Evolutionary conservation across 2,888 invertebrate genomes (phyloP), one percentile per base, ranked within the genome.

Genomic region (Mesorhabditis sp.): DNA sequence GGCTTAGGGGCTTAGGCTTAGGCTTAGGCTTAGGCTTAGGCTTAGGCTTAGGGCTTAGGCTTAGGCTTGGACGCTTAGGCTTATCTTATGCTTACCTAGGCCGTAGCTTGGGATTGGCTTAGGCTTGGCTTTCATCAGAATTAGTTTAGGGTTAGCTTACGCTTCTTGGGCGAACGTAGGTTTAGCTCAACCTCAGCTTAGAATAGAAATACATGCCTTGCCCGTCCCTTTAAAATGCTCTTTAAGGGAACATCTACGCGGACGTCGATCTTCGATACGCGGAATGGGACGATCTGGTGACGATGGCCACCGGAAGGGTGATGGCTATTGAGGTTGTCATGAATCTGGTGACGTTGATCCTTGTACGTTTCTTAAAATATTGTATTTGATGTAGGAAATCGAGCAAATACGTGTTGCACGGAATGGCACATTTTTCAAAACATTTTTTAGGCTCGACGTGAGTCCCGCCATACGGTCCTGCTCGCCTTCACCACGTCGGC

Each of bases 201-300:
- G 28, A 28, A n/a, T 41, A 69, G 69, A 28, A 28, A 28, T 28
- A 28, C 28, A 28, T 28, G 28, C 28, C 1, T 15, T 15, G 7
- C 13, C 7, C 45, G 10, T 28, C 28, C 6, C 13, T 44, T 10
- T 43, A 45, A 10, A 43, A 58, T 15, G 15, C 10, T 62, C 43
- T 68, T 80, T 70, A 70, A 81, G 82, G 82, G 83, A 78, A 83
- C 69, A 73, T 82, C 65, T 83, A 83, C 70, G 78, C 82, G 4
- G 78, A 77, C 28, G 82, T 83, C 5, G 83, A 83, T 71, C 70
- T 76, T 50, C 76, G 83, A 5, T 83, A 83, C 68, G 83, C 80
- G 5, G 74, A 76, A 15, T 67, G 76, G 4, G 72, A 74, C 13
- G 83, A 83, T 66, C 70, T 80, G 7, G 79, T 82, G 28, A 83